These are phyloP conservation scores for Sorex araneus DNA, from an alignment of 2,113 vertebrate genomes.

Conservation along the genomic window DNA sequence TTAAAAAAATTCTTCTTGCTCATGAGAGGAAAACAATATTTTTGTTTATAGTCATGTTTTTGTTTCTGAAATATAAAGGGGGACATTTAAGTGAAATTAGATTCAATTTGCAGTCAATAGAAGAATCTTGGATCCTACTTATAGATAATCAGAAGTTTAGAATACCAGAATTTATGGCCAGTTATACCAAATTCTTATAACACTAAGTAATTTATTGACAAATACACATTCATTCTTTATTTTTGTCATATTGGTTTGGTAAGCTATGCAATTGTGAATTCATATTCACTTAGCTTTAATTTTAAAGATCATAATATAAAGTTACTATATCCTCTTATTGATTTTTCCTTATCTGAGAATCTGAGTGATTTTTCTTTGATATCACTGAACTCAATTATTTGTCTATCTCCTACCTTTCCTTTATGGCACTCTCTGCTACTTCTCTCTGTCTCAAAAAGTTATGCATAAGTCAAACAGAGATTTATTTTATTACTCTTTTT, in stretches of 20 bases:
- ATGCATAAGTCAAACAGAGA: neutral
- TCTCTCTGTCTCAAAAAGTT: neutral
- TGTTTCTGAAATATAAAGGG: neutral
- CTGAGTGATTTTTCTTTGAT: neutral
- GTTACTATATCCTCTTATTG: no score
- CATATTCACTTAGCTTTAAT: neutral
- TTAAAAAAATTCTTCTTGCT: neutral
- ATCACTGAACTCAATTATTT: neutral
- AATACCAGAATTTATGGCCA: neutral
- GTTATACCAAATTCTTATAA: constrained; percentile 10
- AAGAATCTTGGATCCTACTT: neutral
- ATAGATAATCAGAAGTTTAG: neutral
- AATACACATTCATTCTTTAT: neutral
- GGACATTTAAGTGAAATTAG: neutral
- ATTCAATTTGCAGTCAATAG: neutral
- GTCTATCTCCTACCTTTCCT: neutral
- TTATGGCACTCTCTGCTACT: neutral
- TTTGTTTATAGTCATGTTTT: neutral
- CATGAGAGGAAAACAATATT: neutral
- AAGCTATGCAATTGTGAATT: neutral
- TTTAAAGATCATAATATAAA: no score
- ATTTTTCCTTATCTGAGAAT: no score
- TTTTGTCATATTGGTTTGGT: constrained; percentile 29
- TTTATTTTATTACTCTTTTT: neutral
- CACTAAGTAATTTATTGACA: neutral